These are phyloP conservation scores for Coranthus polyacanthus DNA, from an alignment of 2,797 vertebrate genomes.

Conservation along the genomic window DNA sequence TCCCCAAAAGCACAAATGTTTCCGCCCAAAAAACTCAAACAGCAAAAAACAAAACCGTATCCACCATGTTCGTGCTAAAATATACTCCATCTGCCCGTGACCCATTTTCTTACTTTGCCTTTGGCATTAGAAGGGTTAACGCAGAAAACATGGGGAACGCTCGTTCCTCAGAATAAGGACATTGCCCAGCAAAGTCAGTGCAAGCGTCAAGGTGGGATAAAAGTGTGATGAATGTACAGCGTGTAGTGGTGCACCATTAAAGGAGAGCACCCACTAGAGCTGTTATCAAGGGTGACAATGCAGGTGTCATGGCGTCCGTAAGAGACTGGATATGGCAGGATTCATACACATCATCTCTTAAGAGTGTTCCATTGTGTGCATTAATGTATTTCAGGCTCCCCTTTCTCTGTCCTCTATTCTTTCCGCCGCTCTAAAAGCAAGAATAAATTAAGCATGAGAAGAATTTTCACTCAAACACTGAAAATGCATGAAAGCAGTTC, in stretches of 20 bases:
- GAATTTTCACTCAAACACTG: conserved; percentile 46
- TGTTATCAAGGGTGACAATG: conserved; percentile 39
- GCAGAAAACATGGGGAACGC: conserved; percentile 40
- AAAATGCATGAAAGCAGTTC: conserved; percentile 21
- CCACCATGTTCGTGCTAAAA: conserved; percentile 37
- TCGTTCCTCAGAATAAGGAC: conserved; percentile 50
- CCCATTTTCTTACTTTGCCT: conserved; percentile 70
- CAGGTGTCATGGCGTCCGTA: conserved; percentile 51
- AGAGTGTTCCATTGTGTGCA: conserved; percentile 49
- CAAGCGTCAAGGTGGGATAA: conserved; percentile 25
- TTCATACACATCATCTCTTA: conserved; percentile 48
- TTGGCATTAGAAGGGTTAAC: conserved; percentile 53
- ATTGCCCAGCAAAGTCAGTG: conserved; percentile 22
- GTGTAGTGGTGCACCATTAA: conserved; percentile 44
- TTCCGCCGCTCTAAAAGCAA: conserved; percentile 55
- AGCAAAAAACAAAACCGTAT: conserved; percentile 18
- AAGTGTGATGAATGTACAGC: conserved; percentile 34
- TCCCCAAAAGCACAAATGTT: conserved; percentile 24
- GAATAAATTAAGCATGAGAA: conserved; percentile 29
- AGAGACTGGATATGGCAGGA: conserved; percentile 45
- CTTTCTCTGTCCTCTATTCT: conserved; percentile 35
- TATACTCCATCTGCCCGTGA: conserved; percentile 63
- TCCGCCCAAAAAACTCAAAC: conserved; percentile 30
- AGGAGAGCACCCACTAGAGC: conserved; percentile 51
- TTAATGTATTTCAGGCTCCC: conserved; percentile 62